phyloP scores from a whole-genome alignment of 1,140 invertebrate genomes.

The Drosophila subobscura region DNA sequence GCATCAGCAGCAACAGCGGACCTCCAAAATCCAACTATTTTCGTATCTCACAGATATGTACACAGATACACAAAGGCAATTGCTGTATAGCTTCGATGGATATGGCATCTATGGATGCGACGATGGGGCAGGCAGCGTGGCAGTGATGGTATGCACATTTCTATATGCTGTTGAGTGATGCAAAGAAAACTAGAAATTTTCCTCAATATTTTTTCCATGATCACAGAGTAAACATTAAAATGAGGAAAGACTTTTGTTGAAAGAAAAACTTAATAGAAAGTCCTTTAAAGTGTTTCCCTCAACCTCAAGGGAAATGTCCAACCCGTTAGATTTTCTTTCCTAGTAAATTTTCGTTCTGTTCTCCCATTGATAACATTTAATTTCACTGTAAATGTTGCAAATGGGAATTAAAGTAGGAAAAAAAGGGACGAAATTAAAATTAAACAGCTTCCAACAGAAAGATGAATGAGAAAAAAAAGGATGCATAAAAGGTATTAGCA shows the following conservation, averaged over 20 bases:
- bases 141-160: background rate
- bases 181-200: too few relatives aligned
- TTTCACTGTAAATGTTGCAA: conserved; percentile 3
- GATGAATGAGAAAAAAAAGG: conserved; percentile 8
- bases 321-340: too few relatives aligned
- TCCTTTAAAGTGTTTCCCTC: too few relatives aligned
- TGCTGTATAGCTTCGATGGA: background rate
- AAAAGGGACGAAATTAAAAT: conserved; percentile 24
- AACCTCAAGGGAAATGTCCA: too few relatives aligned
- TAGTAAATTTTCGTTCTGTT: too few relatives aligned
- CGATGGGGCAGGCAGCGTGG: background rate
- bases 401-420: background rate
- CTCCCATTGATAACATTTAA: too few relatives aligned
- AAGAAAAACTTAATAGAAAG: too few relatives aligned
- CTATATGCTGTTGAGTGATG: too few relatives aligned
- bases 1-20: conserved; percentile 18
- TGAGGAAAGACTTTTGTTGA: too few relatives aligned
- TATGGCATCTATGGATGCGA: conserved; percentile 9
- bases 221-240: too few relatives aligned
- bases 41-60: conserved; percentile 56
- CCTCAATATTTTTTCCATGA: too few relatives aligned
- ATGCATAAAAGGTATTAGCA: conserved; percentile 9
- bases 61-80: conserved; percentile 7
- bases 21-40: conserved; percentile 75
- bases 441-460: conserved; percentile 32